These are phyloP conservation scores for Nomada ferruginata DNA, from an alignment of 2,888 invertebrate genomes.

Conservation along the genomic window DNA sequence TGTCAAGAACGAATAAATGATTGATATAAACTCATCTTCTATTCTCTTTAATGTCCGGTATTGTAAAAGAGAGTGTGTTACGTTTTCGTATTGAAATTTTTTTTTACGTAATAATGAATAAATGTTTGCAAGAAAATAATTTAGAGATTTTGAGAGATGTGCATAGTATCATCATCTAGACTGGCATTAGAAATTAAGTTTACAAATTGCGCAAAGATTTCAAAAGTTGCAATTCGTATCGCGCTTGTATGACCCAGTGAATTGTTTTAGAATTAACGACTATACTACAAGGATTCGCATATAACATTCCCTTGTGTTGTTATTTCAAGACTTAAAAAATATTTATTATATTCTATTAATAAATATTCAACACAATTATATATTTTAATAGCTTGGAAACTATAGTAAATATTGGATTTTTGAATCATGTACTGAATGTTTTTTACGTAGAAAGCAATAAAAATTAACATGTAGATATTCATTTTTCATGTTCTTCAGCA, in stretches of 20 bases:
- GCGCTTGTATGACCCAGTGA: not conserved
- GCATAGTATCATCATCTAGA: conserved; percentile 39
- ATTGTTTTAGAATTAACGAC: not conserved
- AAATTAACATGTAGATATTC: not conserved
- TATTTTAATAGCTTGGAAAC: conserved; percentile 5
- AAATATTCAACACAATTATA: conserved; percentile 16
- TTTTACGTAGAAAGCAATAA: conserved; percentile 27
- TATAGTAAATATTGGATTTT: not conserved
- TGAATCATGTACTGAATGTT: conserved; percentile 6
- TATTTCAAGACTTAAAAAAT: conserved; percentile 5
- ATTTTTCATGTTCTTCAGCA: not conserved
- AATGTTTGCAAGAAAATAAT: conserved; percentile 7
- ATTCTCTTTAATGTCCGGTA: not conserved
- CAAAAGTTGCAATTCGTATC: not conserved
- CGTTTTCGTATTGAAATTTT: conserved; percentile 1
- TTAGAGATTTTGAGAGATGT: conserved; percentile 43
- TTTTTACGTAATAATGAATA: not conserved
- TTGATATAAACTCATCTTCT: conserved; percentile 2
- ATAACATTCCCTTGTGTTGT: not conserved
- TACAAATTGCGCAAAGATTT: not conserved
- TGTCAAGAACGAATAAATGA: conserved; percentile 38
- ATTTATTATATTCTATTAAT: conserved; percentile 4
- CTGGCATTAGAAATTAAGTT: conserved; percentile 17
- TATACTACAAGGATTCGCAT: not conserved
- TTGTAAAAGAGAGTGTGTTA: not conserved